Percentiles rank a stretch among this genome's conserved stretches.
phyloP scores from a whole-genome alignment of 2,888 invertebrate genomes.

The Harpagoxenus sublaevis region DNA sequence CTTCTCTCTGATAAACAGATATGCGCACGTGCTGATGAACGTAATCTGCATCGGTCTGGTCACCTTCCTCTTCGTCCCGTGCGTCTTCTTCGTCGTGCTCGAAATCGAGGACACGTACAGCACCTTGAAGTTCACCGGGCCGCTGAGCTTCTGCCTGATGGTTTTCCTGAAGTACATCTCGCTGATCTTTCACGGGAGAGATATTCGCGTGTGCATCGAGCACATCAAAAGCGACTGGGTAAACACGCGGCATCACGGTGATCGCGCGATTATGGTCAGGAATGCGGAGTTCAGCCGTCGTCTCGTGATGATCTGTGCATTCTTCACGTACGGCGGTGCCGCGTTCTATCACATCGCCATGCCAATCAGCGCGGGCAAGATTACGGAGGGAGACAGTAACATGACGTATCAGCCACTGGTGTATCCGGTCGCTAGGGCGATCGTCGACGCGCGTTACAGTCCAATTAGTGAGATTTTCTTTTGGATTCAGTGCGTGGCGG shows the following conservation, averaged over 20 bases:
- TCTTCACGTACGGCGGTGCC: constrained; percentile 66
- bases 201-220: constrained; percentile 72
- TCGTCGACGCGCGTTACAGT: constrained; percentile 65
- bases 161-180: constrained; percentile 73
- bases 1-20: constrained; percentile 20
- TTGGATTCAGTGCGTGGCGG: constrained; percentile 60
- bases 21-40: constrained; percentile 47
- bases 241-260: constrained; percentile 39
- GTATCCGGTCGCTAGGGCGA: constrained; percentile 69
- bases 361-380: constrained; percentile 57
- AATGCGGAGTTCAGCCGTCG: constrained; percentile 73
- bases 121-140: constrained; percentile 72
- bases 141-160: constrained; percentile 76
- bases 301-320: constrained; percentile 63
- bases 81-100: constrained; percentile 66
- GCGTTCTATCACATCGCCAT: constrained; percentile 62
- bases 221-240: constrained; percentile 76
- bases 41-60: constrained; percentile 67
- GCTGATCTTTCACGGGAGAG: constrained; percentile 62
- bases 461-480: constrained; percentile 72
- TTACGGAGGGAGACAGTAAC: constrained; percentile 55
- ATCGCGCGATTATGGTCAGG: constrained; percentile 71
- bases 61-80: constrained; percentile 71
- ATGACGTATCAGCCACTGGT: constrained; percentile 69
- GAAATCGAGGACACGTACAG: constrained; percentile 65